Conservation (phyloP, 2,888 invertebrate genomes). For the Parnassius smintheus region DNA sequence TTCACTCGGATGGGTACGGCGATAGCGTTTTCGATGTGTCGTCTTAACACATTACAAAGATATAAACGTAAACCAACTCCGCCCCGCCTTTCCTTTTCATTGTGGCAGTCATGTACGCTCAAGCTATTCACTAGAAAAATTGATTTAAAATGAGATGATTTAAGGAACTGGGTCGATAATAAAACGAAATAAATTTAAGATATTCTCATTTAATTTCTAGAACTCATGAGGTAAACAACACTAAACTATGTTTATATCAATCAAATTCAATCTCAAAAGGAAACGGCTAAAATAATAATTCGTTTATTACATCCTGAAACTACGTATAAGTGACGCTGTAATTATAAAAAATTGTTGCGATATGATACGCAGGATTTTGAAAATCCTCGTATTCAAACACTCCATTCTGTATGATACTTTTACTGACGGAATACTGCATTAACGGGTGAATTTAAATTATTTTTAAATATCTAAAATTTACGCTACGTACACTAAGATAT, state of each 20-base stretch:
- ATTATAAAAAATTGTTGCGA: conserved; percentile 36
- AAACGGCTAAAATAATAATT: conserved; percentile 44
- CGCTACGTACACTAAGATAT: conserved; percentile 69
- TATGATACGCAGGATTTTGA: conserved; percentile 39
- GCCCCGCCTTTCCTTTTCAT: too few relatives aligned
- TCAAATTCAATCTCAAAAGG: conserved; percentile 53
- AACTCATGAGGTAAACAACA: conserved; percentile 80
- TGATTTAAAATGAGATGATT: too few relatives aligned
- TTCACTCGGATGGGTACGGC: too few relatives aligned
- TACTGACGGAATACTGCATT: conserved; percentile 54
- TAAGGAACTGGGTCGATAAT: conserved; percentile 31
- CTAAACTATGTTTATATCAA: conserved; percentile 74
- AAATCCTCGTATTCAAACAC: conserved; percentile 47
- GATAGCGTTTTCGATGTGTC: too few relatives aligned
- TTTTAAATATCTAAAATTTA: conserved; percentile 65
- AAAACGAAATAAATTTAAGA: conserved; percentile 52
- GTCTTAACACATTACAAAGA: too few relatives aligned
- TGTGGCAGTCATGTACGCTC: too few relatives aligned
- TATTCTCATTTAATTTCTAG: conserved; percentile 77
- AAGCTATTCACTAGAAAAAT: too few relatives aligned
- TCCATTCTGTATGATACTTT: conserved; percentile 51
- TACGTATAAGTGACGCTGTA: conserved; percentile 41
- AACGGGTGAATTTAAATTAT: conserved; percentile 46
- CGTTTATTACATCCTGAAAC: conserved; percentile 45
- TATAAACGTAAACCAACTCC: too few relatives aligned